These are phyloP conservation scores for Cordilura impudica DNA, from an alignment of 2,888 invertebrate species.

Conservation along the genomic window DNA sequence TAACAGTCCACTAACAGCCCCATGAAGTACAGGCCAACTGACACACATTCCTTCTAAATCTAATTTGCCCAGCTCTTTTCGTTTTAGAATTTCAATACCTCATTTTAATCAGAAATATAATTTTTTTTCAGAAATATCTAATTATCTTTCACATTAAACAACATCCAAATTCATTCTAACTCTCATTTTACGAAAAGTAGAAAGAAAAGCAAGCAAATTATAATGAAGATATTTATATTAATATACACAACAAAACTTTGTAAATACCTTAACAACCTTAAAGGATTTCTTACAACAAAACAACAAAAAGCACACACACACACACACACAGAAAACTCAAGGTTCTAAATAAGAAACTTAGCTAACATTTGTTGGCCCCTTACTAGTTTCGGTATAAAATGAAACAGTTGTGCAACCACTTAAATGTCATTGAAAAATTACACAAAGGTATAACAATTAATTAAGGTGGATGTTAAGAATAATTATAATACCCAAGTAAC, in stretches of 20 bases:
- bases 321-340: not conserved
- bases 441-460: slow-evolving; percentile 61
- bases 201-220: slow-evolving; percentile 4
- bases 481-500: slow-evolving; percentile 58
- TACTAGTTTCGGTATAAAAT: not conserved
- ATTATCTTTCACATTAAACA: slow-evolving; percentile 42
- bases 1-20: no score
- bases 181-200: slow-evolving; percentile 28
- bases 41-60: no score
- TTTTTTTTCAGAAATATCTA: not conserved
- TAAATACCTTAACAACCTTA: slow-evolving; percentile 59
- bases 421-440: slow-evolving; percentile 61
- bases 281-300: slow-evolving; percentile 69
- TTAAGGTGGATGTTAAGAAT: slow-evolving; percentile 62
- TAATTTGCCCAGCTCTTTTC: no score
- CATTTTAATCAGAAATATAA: no score
- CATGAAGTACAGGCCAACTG: no score
- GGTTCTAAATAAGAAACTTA: slow-evolving; percentile 10
- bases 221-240: slow-evolving; percentile 58
- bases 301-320: slow-evolving; percentile 10
- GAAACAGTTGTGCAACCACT: slow-evolving; percentile 38
- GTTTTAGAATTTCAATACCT: no score
- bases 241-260: slow-evolving; percentile 20
- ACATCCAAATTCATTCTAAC: slow-evolving; percentile 20
- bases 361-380: not conserved